These are phyloP conservation scores for Aplocera efformata DNA, from an alignment of 2,888 invertebrate genomes.

Conservation along the genomic window DNA sequence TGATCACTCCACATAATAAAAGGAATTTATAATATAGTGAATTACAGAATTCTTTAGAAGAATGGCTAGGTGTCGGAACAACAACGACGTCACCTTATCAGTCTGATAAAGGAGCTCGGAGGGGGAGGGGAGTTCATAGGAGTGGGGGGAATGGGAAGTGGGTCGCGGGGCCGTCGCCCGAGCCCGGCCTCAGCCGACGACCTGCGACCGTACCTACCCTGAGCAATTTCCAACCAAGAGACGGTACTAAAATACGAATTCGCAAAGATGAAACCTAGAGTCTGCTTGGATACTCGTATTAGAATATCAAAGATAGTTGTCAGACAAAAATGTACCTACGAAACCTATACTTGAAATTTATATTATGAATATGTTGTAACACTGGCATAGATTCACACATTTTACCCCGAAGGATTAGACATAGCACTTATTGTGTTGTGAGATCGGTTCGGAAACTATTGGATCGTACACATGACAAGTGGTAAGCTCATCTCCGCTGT, in stretches of 20 bases:
- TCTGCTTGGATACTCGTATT: constrained; percentile 2
- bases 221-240: constrained; percentile 38
- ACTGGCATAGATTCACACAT: too few relatives aligned
- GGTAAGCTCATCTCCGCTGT: too few relatives aligned
- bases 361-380: too few relatives aligned
- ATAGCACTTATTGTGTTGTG: too few relatives aligned
- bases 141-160: constrained; percentile 54
- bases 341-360: too few relatives aligned
- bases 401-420: too few relatives aligned
- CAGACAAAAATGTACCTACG: too few relatives aligned
- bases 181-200: constrained; percentile 57
- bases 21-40: neutral
- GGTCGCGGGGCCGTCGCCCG: constrained; percentile 73
- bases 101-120: constrained; percentile 56
- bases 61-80: constrained; percentile 27
- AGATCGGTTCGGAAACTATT: too few relatives aligned
- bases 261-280: constrained; percentile 1
- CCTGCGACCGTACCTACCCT: constrained; percentile 54
- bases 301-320: neutral
- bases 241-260: constrained; percentile 25
- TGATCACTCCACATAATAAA: too few relatives aligned
- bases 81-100: constrained; percentile 55
- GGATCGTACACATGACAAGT: too few relatives aligned
- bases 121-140: constrained; percentile 40
- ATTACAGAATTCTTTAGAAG: constrained; percentile 21